These are phyloP conservation scores for Mythimna pallens DNA, from an alignment of 2,888 invertebrate species.

Conservation along the genomic window DNA sequence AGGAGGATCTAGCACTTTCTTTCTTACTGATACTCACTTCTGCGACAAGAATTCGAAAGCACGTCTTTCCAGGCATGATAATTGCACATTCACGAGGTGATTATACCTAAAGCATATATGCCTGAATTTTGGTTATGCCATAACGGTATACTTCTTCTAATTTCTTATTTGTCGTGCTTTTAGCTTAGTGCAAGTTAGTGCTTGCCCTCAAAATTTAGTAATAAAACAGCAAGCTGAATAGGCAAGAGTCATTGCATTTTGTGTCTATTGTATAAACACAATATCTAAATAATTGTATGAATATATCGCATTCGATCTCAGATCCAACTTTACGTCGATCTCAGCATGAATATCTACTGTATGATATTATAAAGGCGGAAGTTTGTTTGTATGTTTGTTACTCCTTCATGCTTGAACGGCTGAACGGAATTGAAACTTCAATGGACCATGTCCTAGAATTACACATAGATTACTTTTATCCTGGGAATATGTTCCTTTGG, in stretches of 20 bases:
- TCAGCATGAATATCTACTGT: neutral
- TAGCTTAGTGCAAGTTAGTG: neutral
- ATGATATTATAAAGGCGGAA: too few species aligned
- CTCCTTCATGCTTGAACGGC: too few species aligned
- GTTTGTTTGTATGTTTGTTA: too few species aligned
- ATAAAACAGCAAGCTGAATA: neutral
- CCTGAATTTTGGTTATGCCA: neutral
- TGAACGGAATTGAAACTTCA: too few species aligned
- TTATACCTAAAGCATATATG: neutral
- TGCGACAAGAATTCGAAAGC: neutral
- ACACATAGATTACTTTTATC: too few species aligned
- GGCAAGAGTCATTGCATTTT: too few species aligned
- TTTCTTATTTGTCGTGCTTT: neutral
- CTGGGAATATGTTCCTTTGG: too few species aligned
- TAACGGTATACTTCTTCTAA: neutral
- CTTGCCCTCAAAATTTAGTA: neutral
- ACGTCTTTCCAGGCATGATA: constrained; percentile 9
- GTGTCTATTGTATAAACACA: neutral
- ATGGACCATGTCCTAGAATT: too few species aligned
- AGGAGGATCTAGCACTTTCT: neutral
- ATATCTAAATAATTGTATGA: neutral
- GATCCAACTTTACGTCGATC: too few species aligned
- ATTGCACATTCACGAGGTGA: neutral
- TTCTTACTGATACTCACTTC: constrained; percentile 1
- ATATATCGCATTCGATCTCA: neutral